These are phyloP conservation scores for Wiebesia pumilae DNA, from an alignment of 1,140 invertebrate genomes.

Conservation along the genomic window DNA sequence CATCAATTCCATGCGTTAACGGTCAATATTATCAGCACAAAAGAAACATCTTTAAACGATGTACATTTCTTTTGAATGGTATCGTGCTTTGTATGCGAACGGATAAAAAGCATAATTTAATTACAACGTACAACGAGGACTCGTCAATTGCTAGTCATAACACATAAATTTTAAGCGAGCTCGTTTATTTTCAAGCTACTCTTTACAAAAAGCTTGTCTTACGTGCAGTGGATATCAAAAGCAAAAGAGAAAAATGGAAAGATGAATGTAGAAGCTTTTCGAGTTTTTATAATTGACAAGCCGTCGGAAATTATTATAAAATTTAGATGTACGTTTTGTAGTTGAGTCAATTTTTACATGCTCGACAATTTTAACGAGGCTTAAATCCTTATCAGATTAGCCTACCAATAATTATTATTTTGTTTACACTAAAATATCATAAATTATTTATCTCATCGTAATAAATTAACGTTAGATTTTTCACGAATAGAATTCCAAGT, in stretches of 20 bases:
- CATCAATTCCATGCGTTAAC: no score
- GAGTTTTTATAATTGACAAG: not conserved
- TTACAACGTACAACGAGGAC: not conserved
- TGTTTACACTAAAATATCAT: not conserved
- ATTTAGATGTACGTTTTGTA: not conserved
- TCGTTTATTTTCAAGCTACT: not conserved
- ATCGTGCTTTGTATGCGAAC: not conserved
- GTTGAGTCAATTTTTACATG: not conserved
- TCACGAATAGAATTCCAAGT: no score
- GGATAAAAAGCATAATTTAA: not conserved
- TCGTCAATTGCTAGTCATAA: constrained; percentile 2
- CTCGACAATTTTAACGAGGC: not conserved
- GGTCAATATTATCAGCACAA: not conserved
- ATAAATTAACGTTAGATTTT: not conserved
- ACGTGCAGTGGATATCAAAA: not conserved
- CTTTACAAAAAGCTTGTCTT: not conserved
- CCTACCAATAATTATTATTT: not conserved
- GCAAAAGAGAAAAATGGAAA: not conserved
- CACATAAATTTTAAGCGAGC: not conserved
- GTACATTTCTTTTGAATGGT: not conserved
- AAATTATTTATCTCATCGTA: not conserved
- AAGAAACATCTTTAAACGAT: not conserved
- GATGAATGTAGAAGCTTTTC: not conserved
- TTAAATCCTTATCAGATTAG: not conserved
- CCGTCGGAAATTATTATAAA: not conserved